phyloP scores from a whole-genome alignment of 2,888 invertebrate genomes.

The Dryadula phaetusa region DNA sequence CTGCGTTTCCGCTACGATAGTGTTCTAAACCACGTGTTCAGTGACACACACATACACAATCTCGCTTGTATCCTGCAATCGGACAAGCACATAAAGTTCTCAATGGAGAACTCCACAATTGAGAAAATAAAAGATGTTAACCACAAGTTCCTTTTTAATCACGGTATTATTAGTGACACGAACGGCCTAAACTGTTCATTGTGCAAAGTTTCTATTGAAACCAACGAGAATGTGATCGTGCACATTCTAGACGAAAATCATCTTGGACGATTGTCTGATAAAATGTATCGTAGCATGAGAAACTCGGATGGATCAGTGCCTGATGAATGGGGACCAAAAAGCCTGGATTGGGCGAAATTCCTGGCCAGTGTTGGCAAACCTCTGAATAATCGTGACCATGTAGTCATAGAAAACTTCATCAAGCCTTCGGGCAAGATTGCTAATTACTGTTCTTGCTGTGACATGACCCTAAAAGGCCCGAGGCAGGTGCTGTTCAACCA shows the following conservation, averaged over 20 bases:
- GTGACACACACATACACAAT: conserved; percentile 73
- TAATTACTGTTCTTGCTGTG: conserved; percentile 75
- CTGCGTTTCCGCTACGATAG: conserved; percentile 77
- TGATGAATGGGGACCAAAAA: conserved; percentile 78
- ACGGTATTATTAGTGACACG: conserved; percentile 57
- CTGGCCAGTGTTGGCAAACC: conserved; percentile 76
- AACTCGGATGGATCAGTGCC: conserved; percentile 68
- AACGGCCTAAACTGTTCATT: conserved; percentile 62
- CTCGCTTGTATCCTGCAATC: conserved; percentile 71
- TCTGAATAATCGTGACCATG: conserved; percentile 69
- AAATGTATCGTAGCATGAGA: conserved; percentile 66
- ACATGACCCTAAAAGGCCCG: conserved; percentile 76
- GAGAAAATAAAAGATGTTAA: conserved; percentile 74
- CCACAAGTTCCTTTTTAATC: conserved; percentile 65
- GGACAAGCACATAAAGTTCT: conserved; percentile 69
- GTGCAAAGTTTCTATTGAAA: conserved; percentile 63
- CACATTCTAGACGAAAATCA: conserved; percentile 77
- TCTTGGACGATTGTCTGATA: conserved; percentile 71
- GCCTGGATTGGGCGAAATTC: conserved; percentile 76
- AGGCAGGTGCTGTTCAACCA: conserved; percentile 78
- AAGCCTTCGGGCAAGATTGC: conserved; percentile 75
- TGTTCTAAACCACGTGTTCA: conserved; percentile 77
- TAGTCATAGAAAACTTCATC: conserved; percentile 77
- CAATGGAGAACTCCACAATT: conserved; percentile 59
- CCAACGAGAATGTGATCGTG: conserved; percentile 62